Base-by-base conservation (phyloP, 1,140 invertebrate genomes). In the Zophobas morio region DNA sequence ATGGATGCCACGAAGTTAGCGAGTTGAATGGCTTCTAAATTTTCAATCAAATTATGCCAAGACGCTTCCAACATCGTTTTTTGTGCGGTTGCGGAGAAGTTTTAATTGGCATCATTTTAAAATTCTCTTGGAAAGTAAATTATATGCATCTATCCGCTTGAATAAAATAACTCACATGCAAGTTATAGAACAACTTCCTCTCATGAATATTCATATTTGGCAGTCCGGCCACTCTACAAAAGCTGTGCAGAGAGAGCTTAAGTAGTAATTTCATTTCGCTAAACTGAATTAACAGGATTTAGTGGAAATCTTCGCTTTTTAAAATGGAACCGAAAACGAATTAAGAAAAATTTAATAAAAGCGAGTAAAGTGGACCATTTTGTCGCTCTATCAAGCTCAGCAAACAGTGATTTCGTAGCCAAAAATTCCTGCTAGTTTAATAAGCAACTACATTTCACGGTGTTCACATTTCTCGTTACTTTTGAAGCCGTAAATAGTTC, bases 231-330 rank as follows among this genome's bases (percentile, higher is more conserved):
- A 78, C 72, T 75, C 6, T 46, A 70, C 72, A 75, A 78, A 78
- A 78, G 77, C 77, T 71, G 72, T 75, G 77, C 77, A 57, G 47
- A 42, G 53, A 78, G 72, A 74, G 77, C 77, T 78, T 78, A 78
- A 74, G 60, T 78, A 74, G 77, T 78, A 78, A 78, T 75, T 78
- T 78, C 77, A 74, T 78, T 78, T 78, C 54, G 72, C 77, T 75
- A 78, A 78, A 78, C 72, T 57, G 51, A 78, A 78, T 78, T 78
- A 78, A 78, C 72, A 39, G 49, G 77, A 70, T 75, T 78, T 75
- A 78, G 20, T 40, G 37, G 54, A 75, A 78, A 57, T 70, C 76
- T 72, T 37, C 63, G 47, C 40, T 37, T 78, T 78, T 70, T 75
- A 66, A 66, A 63, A 66, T 4, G 40, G 2, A 20, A 34, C 57